Evolutionary conservation across 2,888 invertebrate genomes (phyloP), one percentile per base, ranked within the genome.

Genomic region (Ceraclea dissimilis): DNA sequence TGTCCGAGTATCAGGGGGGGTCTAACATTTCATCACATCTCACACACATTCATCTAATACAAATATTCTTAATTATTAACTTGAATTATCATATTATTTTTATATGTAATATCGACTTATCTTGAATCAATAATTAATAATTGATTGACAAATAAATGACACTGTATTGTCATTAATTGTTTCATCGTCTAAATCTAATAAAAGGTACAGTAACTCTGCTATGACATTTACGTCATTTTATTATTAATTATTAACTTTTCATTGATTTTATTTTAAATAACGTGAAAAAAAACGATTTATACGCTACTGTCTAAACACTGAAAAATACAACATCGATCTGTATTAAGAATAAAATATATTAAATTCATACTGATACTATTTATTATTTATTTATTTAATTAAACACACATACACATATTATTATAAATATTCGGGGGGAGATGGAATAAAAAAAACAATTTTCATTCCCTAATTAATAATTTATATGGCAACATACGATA

Each of bases 121-220:
- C 8, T 39, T 13, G 16, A 39, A 39, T n/a, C 39, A 39, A 13
- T 16, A 39, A 39, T 31, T 31, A 13, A 4, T 39, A 8, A 8
- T 16, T 39, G 13, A 5, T 8, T 39, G 39, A 39, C 39, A 39
- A 8, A 46, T 6, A 13, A 2, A 6, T 8, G 46, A 18, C 20
- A 19, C 18, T 46, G 13, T 13, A 43, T 46, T 13, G 6, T 46
- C 11, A 46, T 46, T 13, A 13, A 4, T 39, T 4, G 5, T 13
- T 5, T 39, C 39, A 11, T 46, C 18, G 10, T 8, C 20, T 46
- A 46, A 18, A 46, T 54, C 59, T 62, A 62, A 59, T 57, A 49
- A 58, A 62, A 62, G 61, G 61, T 62, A 62, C 61, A 56, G 54
- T 54, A 62, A 62, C 61, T 62, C 61, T 62, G 59, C 51, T 48